These are phyloP conservation scores for Sylvia atricapilla DNA, from an alignment of 2,113 vertebrate genomes.

Conservation along the genomic window DNA sequence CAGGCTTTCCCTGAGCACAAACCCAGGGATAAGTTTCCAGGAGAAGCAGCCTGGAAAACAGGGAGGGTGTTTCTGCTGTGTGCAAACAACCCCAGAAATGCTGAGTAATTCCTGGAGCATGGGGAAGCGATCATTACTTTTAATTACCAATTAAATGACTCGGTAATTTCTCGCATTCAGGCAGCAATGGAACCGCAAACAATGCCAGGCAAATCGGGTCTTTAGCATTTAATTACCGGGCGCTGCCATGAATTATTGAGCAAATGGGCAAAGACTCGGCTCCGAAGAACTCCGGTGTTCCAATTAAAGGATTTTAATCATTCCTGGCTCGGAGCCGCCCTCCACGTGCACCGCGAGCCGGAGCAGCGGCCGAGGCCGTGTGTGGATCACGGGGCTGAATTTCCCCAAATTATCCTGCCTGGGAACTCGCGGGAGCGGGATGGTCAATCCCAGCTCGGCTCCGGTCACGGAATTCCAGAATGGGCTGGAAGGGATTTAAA, in stretches of 20 bases:
- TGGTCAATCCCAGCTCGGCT: accelerated
- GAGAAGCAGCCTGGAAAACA: not conserved
- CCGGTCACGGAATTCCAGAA: accelerated
- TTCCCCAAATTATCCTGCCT: not conserved
- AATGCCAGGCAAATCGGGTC: slow-evolving; percentile 13
- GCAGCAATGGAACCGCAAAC: not conserved
- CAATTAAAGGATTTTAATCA: not conserved
- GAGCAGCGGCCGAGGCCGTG: accelerated
- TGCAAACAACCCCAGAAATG: not conserved
- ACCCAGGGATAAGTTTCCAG: not conserved
- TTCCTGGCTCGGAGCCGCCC: not conserved
- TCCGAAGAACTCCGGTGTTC: not conserved
- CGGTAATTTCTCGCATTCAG: slow-evolving; percentile 26
- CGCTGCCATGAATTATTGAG: slow-evolving; percentile 35
- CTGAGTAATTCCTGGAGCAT: slow-evolving; percentile 6
- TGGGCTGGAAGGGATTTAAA: not conserved
- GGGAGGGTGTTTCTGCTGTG: not conserved
- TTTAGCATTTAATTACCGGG: slow-evolving; percentile 47
- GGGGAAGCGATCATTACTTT: not conserved
- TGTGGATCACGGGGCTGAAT: not conserved
- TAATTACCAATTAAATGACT: slow-evolving; percentile 50
- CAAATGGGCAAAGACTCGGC: not conserved
- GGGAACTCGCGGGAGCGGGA: accelerated
- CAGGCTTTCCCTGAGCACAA: not conserved
- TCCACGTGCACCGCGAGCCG: too few relatives aligned